Evolutionary conservation across 2,888 invertebrate genomes (phyloP), one percentile per base, ranked within the genome.

Genomic region (Syrphus vitripennis): DNA sequence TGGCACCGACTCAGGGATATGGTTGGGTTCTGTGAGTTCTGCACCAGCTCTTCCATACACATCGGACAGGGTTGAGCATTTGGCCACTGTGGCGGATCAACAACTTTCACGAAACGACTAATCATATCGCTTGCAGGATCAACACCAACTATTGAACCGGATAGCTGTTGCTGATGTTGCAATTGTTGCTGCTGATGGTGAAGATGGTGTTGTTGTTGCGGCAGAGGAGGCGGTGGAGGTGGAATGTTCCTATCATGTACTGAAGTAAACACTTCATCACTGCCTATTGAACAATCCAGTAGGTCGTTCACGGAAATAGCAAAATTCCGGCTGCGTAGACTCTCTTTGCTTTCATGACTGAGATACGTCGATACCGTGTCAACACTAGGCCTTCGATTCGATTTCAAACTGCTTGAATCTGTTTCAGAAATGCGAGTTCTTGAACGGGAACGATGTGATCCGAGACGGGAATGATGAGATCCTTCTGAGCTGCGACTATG

Each of bases 301-400:
- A 96, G 92, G 92, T 95, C 95, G 87, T 94, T 94, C 88, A 95
- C 94, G 0, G 95, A 94, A 83, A 93, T 92, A 87, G 92, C 91
- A 88, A 92, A 92, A 87, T 92, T 92, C 45, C 92, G 90, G 89
- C 95, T 95, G 59, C 95, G 95, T 69, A 92, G 83, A 89, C 95
- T 95, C 87, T 95, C 95, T 91, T 95, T 95, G 93, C 96, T 97
- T 92, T 97, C 97, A 88, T 96, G 97, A 91, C 97, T 97, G 89
- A 97, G 94, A 93, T 97, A 97, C 0, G 97, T 97, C 79, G 97
- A 97, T 34, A 97, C 96, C 12, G 97, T 97, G 91, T 97, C 97
- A 50, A 97, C 95, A 91, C 97, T 97, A 77, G 97, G 97, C 21
- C 97, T 93, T 14, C 97, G 93, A 55, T 95, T 95, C 69, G 96